Evolutionary conservation across 2,888 invertebrate genomes (phyloP).

Genomic region (Heteropelma amictum): DNA sequence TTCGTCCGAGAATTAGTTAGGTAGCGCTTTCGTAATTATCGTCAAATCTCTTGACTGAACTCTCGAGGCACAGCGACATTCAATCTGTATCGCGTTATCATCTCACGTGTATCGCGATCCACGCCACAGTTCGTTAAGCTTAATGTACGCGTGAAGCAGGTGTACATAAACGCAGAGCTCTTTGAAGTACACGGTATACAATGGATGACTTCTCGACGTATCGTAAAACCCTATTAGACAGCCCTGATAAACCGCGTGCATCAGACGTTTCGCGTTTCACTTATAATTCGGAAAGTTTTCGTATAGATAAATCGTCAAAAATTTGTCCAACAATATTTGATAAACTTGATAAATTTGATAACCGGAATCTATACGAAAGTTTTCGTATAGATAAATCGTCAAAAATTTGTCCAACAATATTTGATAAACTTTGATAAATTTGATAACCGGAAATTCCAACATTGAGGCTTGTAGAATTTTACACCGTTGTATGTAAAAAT

Average conservation of each 20-base stretch:
- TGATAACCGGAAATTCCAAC: background rate
- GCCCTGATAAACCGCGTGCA: background rate
- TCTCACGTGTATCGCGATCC: background rate
- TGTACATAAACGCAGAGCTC: slow-evolving; percentile 8
- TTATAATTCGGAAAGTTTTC: too few relatives aligned
- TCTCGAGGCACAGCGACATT: background rate
- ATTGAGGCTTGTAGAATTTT: background rate
- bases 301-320: background rate
- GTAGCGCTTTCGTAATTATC: slow-evolving; percentile 9
- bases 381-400: background rate
- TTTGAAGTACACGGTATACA: slow-evolving; percentile 17
- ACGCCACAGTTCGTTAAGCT: background rate
- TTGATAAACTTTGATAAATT: background rate
- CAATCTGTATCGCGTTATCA: slow-evolving; percentile 7
- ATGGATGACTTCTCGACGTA: too few relatives aligned
- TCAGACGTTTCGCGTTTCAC: too few relatives aligned
- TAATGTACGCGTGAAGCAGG: too few relatives aligned
- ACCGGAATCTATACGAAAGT: background rate
- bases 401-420: background rate
- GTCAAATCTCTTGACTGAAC: too few relatives aligned
- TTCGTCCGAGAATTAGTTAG: too few relatives aligned
- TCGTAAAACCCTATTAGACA: too few relatives aligned
- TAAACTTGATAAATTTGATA: background rate
- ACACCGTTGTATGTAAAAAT: too few relatives aligned
- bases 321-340: background rate